These are phyloP conservation scores for Pseudochirops corinnae DNA, from an alignment of 2,797 vertebrate species.

Conservation along the genomic window DNA sequence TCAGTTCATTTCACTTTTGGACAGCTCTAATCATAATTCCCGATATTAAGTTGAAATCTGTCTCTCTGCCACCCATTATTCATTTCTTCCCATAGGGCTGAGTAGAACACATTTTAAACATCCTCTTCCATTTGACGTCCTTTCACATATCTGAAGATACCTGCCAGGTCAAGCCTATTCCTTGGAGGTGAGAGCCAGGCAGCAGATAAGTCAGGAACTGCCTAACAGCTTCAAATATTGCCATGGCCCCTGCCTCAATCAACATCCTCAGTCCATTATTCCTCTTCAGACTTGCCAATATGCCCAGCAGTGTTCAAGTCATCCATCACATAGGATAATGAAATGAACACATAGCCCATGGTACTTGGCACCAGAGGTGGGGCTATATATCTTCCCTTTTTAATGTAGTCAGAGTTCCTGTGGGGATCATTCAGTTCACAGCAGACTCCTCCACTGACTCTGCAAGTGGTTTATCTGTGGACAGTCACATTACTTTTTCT, in stretches of 20 bases:
- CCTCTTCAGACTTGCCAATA: background rate
- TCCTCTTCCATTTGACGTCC: background rate
- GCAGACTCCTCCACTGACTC: background rate
- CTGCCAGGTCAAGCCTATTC: background rate
- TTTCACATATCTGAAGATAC: background rate
- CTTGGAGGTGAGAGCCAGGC: background rate
- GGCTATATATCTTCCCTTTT: background rate
- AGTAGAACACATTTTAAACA: background rate
- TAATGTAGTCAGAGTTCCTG: background rate
- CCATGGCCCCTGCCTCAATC: background rate
- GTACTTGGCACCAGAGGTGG: background rate
- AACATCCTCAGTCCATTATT: background rate
- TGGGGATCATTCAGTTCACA: fast-evolving
- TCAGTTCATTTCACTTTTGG: background rate
- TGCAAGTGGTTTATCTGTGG: background rate
- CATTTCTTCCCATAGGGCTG: background rate
- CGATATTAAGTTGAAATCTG: background rate
- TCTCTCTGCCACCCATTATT: background rate
- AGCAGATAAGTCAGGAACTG: background rate
- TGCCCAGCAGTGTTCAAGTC: constrained; percentile 12
- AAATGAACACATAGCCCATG: background rate
- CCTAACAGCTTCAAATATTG: background rate
- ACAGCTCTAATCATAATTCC: background rate
- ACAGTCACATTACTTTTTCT: background rate
- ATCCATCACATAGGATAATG: background rate